These are phyloP conservation scores for Ptyas mucosa DNA, from an alignment of 2,113 vertebrate genomes.

Conservation along the genomic window DNA sequence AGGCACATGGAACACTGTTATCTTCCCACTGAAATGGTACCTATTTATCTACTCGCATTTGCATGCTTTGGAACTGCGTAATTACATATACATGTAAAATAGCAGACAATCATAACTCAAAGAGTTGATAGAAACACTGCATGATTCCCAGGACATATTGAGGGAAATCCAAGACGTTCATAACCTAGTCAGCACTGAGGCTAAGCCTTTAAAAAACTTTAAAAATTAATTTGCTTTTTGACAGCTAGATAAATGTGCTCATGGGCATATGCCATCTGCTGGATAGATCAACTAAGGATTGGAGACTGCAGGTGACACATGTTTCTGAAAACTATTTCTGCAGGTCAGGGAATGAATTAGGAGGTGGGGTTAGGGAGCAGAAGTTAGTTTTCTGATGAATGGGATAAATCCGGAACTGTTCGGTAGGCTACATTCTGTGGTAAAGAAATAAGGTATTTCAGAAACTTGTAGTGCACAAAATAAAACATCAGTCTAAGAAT, in stretches of 20 bases:
- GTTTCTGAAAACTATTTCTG: background rate
- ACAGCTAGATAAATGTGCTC: background rate
- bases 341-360: background rate
- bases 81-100: constrained; percentile 10
- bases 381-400: background rate
- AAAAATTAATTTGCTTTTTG: background rate
- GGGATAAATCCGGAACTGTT: background rate
- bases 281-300: background rate
- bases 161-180: constrained; percentile 36
- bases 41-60: background rate
- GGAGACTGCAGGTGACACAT: background rate
- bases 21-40: background rate
- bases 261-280: accelerated
- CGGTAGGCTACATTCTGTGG: background rate
- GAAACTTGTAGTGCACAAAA: constrained; percentile 1
- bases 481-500: constrained; percentile 2
- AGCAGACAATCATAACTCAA: constrained; percentile 20
- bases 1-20: background rate
- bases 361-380: background rate
- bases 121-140: background rate
- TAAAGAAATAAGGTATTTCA: background rate
- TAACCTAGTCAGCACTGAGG: background rate
- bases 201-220: background rate
- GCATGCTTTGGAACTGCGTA: background rate
- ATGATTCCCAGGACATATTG: constrained; percentile 13